Percentiles rank a stretch among this genome's conserved stretches.
Conservation (phyloP, 2,888 invertebrate species). For the Ischnus inquisitorius region DNA sequence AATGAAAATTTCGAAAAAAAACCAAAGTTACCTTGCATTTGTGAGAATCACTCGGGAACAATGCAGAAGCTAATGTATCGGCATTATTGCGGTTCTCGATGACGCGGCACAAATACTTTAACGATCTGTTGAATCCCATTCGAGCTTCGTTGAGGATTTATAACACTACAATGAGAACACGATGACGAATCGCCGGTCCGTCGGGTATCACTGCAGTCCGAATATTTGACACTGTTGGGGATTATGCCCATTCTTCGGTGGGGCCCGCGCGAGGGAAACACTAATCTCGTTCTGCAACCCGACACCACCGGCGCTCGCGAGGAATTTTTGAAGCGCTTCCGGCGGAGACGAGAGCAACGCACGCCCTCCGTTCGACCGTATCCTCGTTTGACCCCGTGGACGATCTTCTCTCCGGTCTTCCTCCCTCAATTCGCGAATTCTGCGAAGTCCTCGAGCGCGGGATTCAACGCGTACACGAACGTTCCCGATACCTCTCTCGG, state of each 20-base stretch:
- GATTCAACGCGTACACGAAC: neutral
- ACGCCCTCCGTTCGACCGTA: neutral
- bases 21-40: neutral
- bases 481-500: constrained; percentile 2
- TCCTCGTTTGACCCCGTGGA: neutral
- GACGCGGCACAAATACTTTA: neutral
- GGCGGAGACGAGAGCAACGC: neutral
- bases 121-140: no score
- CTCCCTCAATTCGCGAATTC: constrained; percentile 13
- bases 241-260: no score
- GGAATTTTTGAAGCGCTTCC: constrained; percentile 1
- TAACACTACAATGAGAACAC: no score
- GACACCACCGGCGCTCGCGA: neutral
- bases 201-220: no score
- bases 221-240: no score
- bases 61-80: neutral
- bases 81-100: neutral
- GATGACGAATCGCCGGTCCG: no score
- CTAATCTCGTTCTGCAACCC: no score
- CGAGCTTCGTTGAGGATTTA: neutral
- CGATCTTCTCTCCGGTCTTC: neutral
- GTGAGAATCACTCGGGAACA: neutral
- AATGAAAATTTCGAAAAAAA: neutral
- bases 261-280: no score
- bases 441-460: neutral